Conservation (phyloP, 2,888 invertebrate species). For the Pollenia labialis region DNA sequence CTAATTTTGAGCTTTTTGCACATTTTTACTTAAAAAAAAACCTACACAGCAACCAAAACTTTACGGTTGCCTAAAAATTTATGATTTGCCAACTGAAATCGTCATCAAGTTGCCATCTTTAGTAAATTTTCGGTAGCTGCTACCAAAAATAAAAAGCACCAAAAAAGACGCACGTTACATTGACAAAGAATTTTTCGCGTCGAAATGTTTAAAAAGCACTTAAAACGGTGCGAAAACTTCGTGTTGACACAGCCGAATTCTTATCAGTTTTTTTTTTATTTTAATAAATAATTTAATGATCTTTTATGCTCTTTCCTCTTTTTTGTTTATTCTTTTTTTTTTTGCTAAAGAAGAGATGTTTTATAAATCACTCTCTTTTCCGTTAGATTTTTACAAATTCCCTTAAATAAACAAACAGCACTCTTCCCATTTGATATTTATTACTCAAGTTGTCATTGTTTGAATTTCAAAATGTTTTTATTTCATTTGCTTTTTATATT, state of each 20-base stretch:
- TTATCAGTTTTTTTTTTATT: neutral
- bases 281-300: neutral
- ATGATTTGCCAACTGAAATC: no score
- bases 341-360: neutral
- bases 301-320: neutral
- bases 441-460: constrained; percentile 1
- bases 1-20: no score
- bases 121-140: no score
- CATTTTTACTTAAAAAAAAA: no score
- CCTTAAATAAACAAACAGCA: constrained; percentile 52
- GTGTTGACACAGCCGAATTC: neutral
- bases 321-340: neutral
- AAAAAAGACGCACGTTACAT: no score
- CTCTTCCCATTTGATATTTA: neutral
- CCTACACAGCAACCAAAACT: no score
- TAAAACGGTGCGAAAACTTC: no score
- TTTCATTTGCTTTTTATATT: neutral
- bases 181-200: no score
- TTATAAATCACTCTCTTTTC: constrained; percentile 1
- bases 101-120: no score
- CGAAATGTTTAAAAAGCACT: no score
- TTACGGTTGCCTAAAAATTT: no score
- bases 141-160: no score
- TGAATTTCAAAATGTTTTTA: neutral
- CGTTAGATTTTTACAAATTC: neutral